Base-by-base conservation (phyloP, 2,888 invertebrate species). In the Pandemis cinnamomeana region DNA sequence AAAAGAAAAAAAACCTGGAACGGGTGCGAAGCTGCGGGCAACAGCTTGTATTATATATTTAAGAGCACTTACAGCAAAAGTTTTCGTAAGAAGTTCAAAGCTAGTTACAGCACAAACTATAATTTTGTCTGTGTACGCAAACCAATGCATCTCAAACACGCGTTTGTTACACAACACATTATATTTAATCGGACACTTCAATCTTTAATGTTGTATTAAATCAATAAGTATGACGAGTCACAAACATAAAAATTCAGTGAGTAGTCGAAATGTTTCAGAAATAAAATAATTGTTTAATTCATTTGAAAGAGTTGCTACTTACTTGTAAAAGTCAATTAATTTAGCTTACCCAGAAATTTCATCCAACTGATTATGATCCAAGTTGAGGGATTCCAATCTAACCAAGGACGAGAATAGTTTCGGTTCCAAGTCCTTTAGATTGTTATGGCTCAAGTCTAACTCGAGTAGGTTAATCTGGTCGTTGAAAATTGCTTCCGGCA, bases 371-470 rank as follows among this genome's bases (percentile, higher is more conserved):
- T 98, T 98, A 75, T 95, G 88, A 51, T 95, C 95, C 68, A 98
- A 89, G 83, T 96, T 94, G 10, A 98, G 87, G 27, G 84, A 91
- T 79, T 94, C 91, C 77, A 98, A 87, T 73, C 95, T 94, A 1
- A 87, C 88, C 72, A 96, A 89, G 15, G 95, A 89, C 5, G 87
- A 87, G 83, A 97, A 96, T 67, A 96, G 80, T 67, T 91, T 91
- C 53, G 95, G 94, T 20, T 96, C 95, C 71, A 97, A 86, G 41
- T 87, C 88, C 53, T 84, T 89, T 8, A 98, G 81, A 67, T 91
- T 89, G 86, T 98, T 98, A 76, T 95, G 89, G 76, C 95, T 95
- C 71, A 98, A 87, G 82, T 96, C 95, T 73, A 98, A 88, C 58
- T 92, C 94, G 7, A 94, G 82, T 8, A 98, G 89, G 67, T 96